phyloP scores from a whole-genome alignment of 2,888 invertebrate species.

The Cactoblastis cactorum region DNA sequence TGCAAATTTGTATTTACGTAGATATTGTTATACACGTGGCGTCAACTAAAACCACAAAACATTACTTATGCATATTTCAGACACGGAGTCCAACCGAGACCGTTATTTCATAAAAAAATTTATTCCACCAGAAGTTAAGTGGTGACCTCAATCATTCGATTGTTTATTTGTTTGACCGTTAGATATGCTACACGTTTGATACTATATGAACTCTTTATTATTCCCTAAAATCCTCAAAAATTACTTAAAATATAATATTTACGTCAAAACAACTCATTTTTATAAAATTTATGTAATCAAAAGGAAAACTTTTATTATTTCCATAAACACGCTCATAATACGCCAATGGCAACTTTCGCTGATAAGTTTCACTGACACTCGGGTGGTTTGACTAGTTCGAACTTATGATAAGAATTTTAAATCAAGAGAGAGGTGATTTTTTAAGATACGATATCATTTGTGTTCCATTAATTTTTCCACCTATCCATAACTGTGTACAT shows the following conservation, averaged over 20 bases:
- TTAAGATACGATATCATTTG: conserved; percentile 15
- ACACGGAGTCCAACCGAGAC: background rate
- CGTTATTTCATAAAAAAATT: too few species aligned
- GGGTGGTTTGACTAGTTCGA: conserved; percentile 33
- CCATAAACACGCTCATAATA: conserved; percentile 48
- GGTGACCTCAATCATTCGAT: background rate
- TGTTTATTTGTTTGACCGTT: background rate
- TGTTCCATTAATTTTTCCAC: background rate
- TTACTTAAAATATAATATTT: too few species aligned
- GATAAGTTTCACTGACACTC: conserved; percentile 39
- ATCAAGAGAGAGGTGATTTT: conserved; percentile 30
- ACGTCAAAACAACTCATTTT: background rate
- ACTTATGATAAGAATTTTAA: conserved; percentile 28
- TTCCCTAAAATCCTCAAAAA: too few species aligned
- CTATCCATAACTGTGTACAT: too few species aligned
- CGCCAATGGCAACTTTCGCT: conserved; percentile 57
- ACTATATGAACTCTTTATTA: background rate
- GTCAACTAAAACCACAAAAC: background rate
- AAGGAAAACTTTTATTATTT: conserved; percentile 48
- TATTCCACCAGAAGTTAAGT: too few species aligned
- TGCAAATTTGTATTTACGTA: background rate
- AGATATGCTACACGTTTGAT: background rate
- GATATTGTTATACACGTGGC: background rate
- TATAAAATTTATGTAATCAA: conserved; percentile 39
- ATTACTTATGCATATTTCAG: background rate